phyloP scores from a whole-genome alignment of 53 echinoderm and acorn worm genomes.

The Holothuria leucospilota region DNA sequence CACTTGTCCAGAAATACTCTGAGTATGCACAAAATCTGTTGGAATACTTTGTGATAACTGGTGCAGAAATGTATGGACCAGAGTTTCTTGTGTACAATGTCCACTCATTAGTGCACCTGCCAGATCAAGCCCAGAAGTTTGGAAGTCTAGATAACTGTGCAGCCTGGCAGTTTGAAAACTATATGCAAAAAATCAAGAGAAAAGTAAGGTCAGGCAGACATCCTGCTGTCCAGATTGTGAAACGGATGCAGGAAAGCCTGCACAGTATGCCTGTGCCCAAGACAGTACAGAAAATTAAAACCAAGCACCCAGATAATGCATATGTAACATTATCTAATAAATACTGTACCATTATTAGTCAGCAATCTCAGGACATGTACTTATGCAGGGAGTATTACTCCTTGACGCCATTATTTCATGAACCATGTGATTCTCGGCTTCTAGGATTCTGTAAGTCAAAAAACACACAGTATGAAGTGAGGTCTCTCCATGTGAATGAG shows the following conservation, averaged over 20 bases:
- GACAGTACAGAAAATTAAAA: not conserved
- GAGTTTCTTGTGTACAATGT: constrained; percentile 78
- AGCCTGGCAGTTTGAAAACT: constrained; percentile 79
- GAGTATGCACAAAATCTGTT: constrained; percentile 42
- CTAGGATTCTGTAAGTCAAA: not conserved
- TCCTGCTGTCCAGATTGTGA: constrained; percentile 20
- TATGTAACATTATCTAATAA: not conserved
- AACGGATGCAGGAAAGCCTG: not conserved
- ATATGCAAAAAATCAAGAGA: constrained; percentile 66
- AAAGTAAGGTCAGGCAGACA: constrained; percentile 65
- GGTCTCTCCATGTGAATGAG: not conserved
- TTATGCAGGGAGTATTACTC: not conserved
- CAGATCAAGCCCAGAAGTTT: constrained; percentile 62
- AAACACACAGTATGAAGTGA: not conserved
- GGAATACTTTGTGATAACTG: not conserved
- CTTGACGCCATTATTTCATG: not conserved
- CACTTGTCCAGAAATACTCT: constrained; percentile 32
- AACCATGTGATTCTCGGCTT: not conserved
- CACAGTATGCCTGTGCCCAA: not conserved
- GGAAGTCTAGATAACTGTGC: constrained; percentile 59
- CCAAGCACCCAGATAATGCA: constrained; percentile 9
- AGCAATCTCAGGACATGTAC: not conserved
- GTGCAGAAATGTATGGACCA: constrained; percentile 54
- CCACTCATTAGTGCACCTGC: constrained; percentile 72
- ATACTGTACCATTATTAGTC: not conserved